Evolutionary conservation across 1,140 invertebrate species (phyloP).

Genomic region (Probaryconus sp.): DNA sequence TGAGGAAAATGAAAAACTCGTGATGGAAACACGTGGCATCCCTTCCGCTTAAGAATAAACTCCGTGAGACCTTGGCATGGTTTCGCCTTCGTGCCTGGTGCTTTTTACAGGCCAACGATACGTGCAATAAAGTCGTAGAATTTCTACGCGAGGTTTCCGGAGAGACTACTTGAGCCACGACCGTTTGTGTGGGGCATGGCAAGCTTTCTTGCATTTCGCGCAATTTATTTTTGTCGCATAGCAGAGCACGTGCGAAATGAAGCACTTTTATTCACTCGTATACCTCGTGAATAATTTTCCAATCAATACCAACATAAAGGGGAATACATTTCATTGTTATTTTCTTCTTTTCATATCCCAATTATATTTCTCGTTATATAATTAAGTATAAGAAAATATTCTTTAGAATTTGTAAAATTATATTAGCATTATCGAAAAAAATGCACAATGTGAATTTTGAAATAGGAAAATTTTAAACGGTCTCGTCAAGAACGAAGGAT

Average conservation of each 20-base stretch:
- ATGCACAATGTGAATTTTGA: too few species aligned
- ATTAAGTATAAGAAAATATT: too few species aligned
- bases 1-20: slow-evolving; percentile 11
- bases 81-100: slow-evolving; percentile 44
- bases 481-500: too few species aligned
- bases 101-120: slow-evolving; percentile 59
- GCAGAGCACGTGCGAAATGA: slow-evolving; percentile 17
- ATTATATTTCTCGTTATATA: too few species aligned
- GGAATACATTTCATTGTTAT: too few species aligned
- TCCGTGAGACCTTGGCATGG: slow-evolving; percentile 60
- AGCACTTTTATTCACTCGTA: slow-evolving; percentile 10
- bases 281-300: too few species aligned
- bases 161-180: slow-evolving; percentile 32
- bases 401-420: too few species aligned
- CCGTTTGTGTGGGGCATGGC: slow-evolving; percentile 8
- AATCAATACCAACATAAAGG: not conserved
- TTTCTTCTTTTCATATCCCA: too few species aligned
- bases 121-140: slow-evolving; percentile 53
- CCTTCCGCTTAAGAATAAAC: slow-evolving; percentile 52
- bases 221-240: slow-evolving; percentile 38
- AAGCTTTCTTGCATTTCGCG: slow-evolving; percentile 32
- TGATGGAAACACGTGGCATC: slow-evolving; percentile 33
- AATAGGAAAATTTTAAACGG: too few species aligned
- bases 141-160: slow-evolving; percentile 44
- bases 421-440: too few species aligned